Evolutionary conservation across 2,113 vertebrate genomes (phyloP), one percentile per base, ranked within the genome.

Genomic region (Suncus etruscus): DNA sequence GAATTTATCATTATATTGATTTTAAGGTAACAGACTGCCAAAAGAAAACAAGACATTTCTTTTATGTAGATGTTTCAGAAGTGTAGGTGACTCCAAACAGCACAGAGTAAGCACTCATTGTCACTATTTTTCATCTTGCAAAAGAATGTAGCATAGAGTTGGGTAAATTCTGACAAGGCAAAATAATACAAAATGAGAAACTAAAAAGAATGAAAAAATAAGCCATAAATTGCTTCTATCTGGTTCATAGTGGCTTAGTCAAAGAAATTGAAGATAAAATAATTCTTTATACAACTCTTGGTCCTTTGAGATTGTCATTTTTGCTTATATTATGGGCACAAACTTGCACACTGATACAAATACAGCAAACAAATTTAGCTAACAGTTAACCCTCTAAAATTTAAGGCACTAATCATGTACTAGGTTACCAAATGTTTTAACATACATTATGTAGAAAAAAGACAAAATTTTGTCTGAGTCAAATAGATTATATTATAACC

Each of bases 281-380:
- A 5, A 12, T 61, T 63, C 39, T 86, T 90, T 90, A 61, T 66
- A 3, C 16, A 73, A 78, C 16, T 0, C 4, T 65, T 77, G 18
- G 1, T 4, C 9, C 4, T 29, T 45, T 6, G 11, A 31, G 76
- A 51, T 83, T 39, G 39, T 63, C 18, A 58, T 68, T 84, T 81
- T 84, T 70, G 0, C 50, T 66, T 81, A 86, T 9, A 84, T n/a
- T 72, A 75, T 91, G 51, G 68, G 80, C 47, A 81, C 14, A 93
- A 61, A 77, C 16, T 86, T 91, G 2, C 1, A 88, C 51, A 68
- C 58, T 11, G 15, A 12, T 91, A 29, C n/a, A 68, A 92, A 51
- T 0, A 2, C 51, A 45, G 25, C 48, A 80, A 69, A 83, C 15
- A 32, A 61, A 68, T 58, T 20, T n/a, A 86, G 51, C 83, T 88